Evolutionary conservation across 2,888 invertebrate genomes (phyloP).

Genomic region (Hirtodrosophila alboralis): DNA sequence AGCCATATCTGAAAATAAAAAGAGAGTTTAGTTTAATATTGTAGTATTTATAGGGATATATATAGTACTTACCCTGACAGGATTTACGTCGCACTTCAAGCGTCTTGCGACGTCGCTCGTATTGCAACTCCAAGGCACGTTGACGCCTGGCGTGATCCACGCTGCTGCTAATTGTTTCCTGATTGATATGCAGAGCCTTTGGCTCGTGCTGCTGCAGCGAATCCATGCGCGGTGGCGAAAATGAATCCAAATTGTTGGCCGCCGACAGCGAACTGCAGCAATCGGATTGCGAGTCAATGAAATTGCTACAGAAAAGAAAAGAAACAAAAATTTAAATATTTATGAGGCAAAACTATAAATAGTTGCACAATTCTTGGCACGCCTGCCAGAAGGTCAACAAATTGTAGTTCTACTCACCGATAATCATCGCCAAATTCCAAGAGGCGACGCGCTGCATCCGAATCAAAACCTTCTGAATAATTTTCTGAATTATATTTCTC

Average conservation of each 20-base stretch:
- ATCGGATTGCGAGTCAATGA: constrained; percentile 95
- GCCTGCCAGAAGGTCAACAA: constrained; percentile 10
- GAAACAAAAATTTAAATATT: constrained; percentile 6
- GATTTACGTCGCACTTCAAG: constrained; percentile 83
- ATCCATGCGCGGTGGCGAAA: constrained; percentile 85
- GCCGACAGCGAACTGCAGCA: constrained; percentile 92
- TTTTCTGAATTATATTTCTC: constrained; percentile 96
- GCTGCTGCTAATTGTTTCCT: constrained; percentile 82
- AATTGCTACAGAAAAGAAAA: constrained; percentile 85
- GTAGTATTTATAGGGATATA: no score
- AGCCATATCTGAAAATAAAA: constrained; percentile 68
- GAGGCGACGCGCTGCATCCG: constrained; percentile 92
- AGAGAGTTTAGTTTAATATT: no score
- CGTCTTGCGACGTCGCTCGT: constrained; percentile 83
- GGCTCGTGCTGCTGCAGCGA: constrained; percentile 82
- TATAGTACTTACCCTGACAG: constrained; percentile 82
- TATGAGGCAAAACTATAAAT: constrained; percentile 39
- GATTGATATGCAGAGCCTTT: constrained; percentile 78
- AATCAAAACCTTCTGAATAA: constrained; percentile 93
- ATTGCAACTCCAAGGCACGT: constrained; percentile 83
- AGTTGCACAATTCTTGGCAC: constrained; percentile 11
- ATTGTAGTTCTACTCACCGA: constrained; percentile 83
- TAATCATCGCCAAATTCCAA: constrained; percentile 96
- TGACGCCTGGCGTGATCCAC: constrained; percentile 84
- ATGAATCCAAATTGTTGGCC: constrained; percentile 85